These are phyloP conservation scores for Diaperis boleti DNA, from an alignment of 2,888 invertebrate genomes.

Conservation along the genomic window DNA sequence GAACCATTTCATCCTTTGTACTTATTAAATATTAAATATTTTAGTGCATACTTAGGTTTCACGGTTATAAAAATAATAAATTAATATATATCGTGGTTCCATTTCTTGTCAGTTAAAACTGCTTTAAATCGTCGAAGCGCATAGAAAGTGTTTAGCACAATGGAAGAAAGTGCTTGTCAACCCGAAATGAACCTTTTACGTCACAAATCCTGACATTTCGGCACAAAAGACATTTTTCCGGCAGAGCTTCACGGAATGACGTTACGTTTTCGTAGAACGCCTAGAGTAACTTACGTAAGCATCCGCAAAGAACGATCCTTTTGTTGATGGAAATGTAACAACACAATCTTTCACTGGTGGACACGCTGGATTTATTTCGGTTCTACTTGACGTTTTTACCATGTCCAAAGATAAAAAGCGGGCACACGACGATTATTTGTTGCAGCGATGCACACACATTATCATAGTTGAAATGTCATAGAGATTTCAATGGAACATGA, in stretches of 20 bases:
- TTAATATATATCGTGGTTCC: too few relatives aligned
- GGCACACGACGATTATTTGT: slow-evolving; percentile 15
- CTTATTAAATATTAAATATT: too few relatives aligned
- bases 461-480: slow-evolving; percentile 14
- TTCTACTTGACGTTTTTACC: slow-evolving; percentile 16
- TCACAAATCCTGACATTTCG: slow-evolving; percentile 1
- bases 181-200: neutral
- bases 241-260: neutral
- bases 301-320: slow-evolving; percentile 2
- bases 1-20: too few relatives aligned
- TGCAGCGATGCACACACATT: slow-evolving; percentile 10
- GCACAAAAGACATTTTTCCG: neutral
- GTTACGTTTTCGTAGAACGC: neutral
- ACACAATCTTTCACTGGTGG: neutral
- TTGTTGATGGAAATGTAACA: slow-evolving; percentile 12
- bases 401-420: slow-evolving; percentile 11
- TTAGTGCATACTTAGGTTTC: too few relatives aligned
- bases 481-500: slow-evolving; percentile 24
- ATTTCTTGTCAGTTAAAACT: neutral
- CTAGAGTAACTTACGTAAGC: slow-evolving; percentile 1
- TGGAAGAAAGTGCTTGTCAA: neutral
- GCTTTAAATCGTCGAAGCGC: neutral
- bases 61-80: too few relatives aligned
- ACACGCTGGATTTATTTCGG: slow-evolving; percentile 10
- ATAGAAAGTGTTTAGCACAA: neutral